Percentiles rank a stretch among this genome's conserved stretches.
Conservation (phyloP, 2,113 vertebrate species). For the Sigmodon hispidus region DNA sequence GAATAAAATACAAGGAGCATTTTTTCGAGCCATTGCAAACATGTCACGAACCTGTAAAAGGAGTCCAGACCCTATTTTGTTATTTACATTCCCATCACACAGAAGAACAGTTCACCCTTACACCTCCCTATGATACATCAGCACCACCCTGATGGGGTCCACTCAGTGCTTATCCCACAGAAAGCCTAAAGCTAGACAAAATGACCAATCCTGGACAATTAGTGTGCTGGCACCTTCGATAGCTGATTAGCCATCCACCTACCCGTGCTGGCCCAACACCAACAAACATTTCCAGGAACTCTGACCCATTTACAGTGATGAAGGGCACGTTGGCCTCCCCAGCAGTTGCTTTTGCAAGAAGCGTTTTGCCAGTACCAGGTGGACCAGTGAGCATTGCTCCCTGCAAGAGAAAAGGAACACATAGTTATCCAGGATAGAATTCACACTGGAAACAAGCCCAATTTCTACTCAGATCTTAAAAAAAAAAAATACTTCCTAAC, state of each 20-base stretch:
- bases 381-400: conserved; percentile 85
- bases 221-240: not conserved
- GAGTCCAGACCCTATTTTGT: not conserved
- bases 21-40: conserved; percentile 85
- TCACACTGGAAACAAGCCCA: not conserved
- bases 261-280: conserved; percentile 86
- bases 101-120: not conserved
- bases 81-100: not conserved
- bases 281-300: conserved; percentile 87
- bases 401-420: conserved; percentile 63
- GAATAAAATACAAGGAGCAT: conserved; percentile 86
- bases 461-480: not conserved
- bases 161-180: not conserved
- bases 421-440: not conserved
- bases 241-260: conserved; percentile 5
- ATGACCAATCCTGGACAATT: not conserved
- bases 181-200: not conserved
- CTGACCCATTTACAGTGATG: conserved; percentile 85
- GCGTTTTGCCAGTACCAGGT: conserved; percentile 85
- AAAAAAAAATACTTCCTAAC: not conserved
- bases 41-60: conserved; percentile 84
- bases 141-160: not conserved
- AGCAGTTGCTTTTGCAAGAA: conserved; percentile 84
- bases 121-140: not conserved
- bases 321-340: conserved; percentile 87